Evolutionary conservation across 2,113 vertebrate genomes (phyloP), one percentile per base, ranked within the genome.

Genomic region (Elachura formosa): DNA sequence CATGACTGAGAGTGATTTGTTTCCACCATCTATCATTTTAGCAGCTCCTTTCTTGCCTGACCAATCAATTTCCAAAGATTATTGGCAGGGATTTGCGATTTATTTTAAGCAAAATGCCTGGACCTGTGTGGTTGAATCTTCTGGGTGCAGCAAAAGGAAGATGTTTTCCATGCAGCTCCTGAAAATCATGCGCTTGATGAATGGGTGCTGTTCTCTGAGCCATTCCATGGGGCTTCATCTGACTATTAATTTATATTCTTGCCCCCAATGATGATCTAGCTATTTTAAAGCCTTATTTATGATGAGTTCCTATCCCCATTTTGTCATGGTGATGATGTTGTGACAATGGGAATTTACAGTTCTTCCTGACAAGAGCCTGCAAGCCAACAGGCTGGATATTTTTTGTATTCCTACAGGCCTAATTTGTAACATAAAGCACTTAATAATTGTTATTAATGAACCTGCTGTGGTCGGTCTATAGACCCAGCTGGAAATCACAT

Each of bases 371-470:
- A 94, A 85, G 97, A 95, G 91, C 72, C 97, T 31, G 85, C 97
- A 95, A 97, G 97, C 95, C 96, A 96, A 96, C 87, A 3, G 78
- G 85, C 95, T 98, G 94, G 95, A 89, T 97, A 75, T 94, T 97
- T 88, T 96, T 96, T 95, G 92, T 97, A 55, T 97, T 97, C 97
- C 97, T 97, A 81, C 87, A 87, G 96, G 97, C 97, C 97, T 96
- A 96, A 97, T 98, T 98, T 98, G 97, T 97, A 97, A 94, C 97
- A 97, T 96, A 96, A 98, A 98, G 95, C 96, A 96, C 96, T 98
- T 98, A 98, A 98, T 98, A 98, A 98, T 98, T 97, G 97, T 98
- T 98, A 98, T 98, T 98, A 98, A 98, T 98, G 97, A 98, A 97
- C 95, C 95, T 93, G 55, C 97, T 97, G 97, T 11, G 96, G 96